A percentile compares a stretch with the other conserved stretches of the same genome.
phyloP scores from a whole-genome alignment of 1,140 invertebrate species.

The Eupristina koningsbergeri region DNA sequence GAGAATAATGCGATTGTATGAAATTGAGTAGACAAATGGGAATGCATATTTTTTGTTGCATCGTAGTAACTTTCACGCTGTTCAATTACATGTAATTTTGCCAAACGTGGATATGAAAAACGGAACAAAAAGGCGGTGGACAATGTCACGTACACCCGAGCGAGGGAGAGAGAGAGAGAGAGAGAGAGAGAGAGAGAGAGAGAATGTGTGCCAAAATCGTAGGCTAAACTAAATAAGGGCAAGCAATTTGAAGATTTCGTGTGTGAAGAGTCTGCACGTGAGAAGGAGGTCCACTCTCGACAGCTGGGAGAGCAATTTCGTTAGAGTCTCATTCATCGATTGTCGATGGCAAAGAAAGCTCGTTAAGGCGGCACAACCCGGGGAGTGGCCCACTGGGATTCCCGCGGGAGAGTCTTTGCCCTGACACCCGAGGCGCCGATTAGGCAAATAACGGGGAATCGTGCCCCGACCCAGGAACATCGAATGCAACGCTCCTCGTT shows the following conservation, averaged over 20 bases:
- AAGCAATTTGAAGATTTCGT: neutral
- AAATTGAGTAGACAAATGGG: neutral
- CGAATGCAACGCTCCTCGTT: too few relatives aligned
- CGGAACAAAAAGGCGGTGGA: neutral
- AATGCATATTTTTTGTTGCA: neutral
- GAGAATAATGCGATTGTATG: neutral
- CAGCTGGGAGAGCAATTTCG: neutral
- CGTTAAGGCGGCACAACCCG: slow-evolving; percentile 10
- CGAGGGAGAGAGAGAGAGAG: too few relatives aligned
- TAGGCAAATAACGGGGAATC: slow-evolving; percentile 1
- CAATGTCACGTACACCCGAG: neutral
- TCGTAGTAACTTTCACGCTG: neutral
- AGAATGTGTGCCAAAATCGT: neutral
- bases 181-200: too few relatives aligned
- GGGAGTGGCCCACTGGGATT: neutral
- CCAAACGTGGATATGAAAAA: neutral
- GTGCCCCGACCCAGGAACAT: neutral
- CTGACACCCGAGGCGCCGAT: slow-evolving; percentile 11
- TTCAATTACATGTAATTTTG: neutral
- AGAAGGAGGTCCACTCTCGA: neutral
- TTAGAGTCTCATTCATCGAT: slow-evolving; percentile 26
- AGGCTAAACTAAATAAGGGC: too few relatives aligned
- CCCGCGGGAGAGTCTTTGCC: neutral
- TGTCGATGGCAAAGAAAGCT: slow-evolving; percentile 30
- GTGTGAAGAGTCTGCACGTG: neutral